phyloP scores from a whole-genome alignment of 2,113 vertebrate genomes.

The Anser cygnoides region DNA sequence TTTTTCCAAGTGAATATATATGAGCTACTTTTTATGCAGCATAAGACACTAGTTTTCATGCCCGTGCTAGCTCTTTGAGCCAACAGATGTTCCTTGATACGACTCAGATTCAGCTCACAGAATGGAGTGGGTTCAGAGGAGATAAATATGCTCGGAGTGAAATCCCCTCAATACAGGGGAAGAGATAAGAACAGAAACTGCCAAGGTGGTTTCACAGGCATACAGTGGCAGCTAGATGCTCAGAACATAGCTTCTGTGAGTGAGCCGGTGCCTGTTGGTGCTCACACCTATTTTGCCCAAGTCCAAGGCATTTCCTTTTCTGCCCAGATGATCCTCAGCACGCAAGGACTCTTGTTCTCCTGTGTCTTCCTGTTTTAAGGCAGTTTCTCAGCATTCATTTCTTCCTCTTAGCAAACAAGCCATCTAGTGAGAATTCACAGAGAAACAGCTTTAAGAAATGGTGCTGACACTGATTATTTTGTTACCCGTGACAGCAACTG shows the following conservation, averaged over 20 bases:
- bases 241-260: background rate
- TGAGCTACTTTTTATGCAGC: background rate
- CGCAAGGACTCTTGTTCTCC: background rate
- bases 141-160: background rate
- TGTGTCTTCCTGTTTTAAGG: background rate
- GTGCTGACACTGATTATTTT: background rate
- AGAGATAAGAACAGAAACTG: background rate
- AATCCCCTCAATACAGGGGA: background rate
- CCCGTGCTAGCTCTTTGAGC: background rate
- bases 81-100: background rate
- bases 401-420: background rate
- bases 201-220: background rate
- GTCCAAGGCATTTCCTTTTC: background rate
- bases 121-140: background rate
- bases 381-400: background rate
- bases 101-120: background rate
- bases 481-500: background rate
- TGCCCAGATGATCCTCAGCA: background rate
- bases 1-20: background rate
- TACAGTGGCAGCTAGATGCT: background rate
- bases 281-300: background rate
- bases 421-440: background rate
- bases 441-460: background rate
- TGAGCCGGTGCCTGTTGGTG: background rate
- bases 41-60: background rate